Conservation (phyloP, 2,113 vertebrate genomes). For the Petaurus breviceps region DNA sequence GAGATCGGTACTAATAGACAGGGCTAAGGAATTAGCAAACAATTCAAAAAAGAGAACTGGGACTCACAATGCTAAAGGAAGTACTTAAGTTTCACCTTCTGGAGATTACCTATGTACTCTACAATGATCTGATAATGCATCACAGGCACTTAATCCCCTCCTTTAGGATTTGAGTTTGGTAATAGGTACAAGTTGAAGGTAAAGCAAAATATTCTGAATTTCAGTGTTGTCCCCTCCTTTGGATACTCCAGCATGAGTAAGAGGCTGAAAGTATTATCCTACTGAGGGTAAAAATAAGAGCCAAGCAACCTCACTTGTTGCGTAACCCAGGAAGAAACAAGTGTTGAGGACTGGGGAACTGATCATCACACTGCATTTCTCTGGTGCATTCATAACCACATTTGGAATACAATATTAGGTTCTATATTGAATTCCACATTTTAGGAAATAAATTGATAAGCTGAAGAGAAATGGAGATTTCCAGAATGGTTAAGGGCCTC, state of each 20-base stretch:
- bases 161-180: not conserved
- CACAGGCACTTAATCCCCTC: not conserved
- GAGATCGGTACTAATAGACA: not conserved
- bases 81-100: not conserved
- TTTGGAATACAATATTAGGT: not conserved
- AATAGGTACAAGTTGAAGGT: not conserved
- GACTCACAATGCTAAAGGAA: not conserved
- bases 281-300: not conserved
- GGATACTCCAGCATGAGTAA: not conserved
- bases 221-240: not conserved
- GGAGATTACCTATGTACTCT: not conserved
- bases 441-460: not conserved
- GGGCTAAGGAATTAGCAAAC: not conserved
- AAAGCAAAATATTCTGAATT: not conserved
- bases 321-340: not conserved
- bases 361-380: not conserved
- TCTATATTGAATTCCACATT: not conserved
- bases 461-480: not conserved
- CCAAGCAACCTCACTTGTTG: not conserved
- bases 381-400: not conserved
- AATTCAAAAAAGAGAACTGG: not conserved
- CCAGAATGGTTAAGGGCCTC: not conserved
- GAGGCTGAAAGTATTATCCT: not conserved
- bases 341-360: not conserved
- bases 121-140: not conserved